phyloP scores from a whole-genome alignment of 1,140 invertebrate species.

The Drosophila cardini region DNA sequence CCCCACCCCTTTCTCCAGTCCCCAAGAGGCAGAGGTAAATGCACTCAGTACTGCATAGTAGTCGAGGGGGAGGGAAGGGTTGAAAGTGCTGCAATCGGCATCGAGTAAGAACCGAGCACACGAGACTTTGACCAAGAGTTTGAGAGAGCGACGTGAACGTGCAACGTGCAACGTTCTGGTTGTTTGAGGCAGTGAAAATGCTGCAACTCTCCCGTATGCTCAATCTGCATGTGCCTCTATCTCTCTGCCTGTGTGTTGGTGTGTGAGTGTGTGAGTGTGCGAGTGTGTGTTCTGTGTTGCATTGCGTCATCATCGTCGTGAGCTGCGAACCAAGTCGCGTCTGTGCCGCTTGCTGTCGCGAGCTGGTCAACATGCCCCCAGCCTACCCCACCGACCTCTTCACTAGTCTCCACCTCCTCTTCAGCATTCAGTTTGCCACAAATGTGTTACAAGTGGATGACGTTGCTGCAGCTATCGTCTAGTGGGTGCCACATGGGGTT shows the following conservation, averaged over 20 bases:
- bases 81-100: constrained; percentile 46
- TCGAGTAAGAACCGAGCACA: constrained; percentile 65
- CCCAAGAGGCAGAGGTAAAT: constrained; percentile 61
- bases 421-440: background rate
- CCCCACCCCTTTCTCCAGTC: background rate
- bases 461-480: constrained; percentile 36
- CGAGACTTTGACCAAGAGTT: constrained; percentile 26
- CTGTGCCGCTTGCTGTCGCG: constrained; percentile 40
- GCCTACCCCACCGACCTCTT: background rate
- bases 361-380: constrained; percentile 54
- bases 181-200: constrained; percentile 7
- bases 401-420: background rate
- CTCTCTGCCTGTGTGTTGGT: constrained; percentile 29
- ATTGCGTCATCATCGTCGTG: constrained; percentile 57
- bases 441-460: constrained; percentile 79
- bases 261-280: constrained; percentile 17
- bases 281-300: constrained; percentile 41
- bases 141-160: constrained; percentile 32
- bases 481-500: constrained; percentile 38
- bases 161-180: constrained; percentile 7
- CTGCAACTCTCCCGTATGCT: constrained; percentile 57
- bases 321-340: constrained; percentile 55
- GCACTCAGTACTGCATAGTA: constrained; percentile 46
- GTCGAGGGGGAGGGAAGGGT: background rate
- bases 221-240: constrained; percentile 22